These are phyloP conservation scores for Enteromius afrohamiltoni DNA, from an alignment of 2,797 vertebrate genomes.

Conservation along the genomic window DNA sequence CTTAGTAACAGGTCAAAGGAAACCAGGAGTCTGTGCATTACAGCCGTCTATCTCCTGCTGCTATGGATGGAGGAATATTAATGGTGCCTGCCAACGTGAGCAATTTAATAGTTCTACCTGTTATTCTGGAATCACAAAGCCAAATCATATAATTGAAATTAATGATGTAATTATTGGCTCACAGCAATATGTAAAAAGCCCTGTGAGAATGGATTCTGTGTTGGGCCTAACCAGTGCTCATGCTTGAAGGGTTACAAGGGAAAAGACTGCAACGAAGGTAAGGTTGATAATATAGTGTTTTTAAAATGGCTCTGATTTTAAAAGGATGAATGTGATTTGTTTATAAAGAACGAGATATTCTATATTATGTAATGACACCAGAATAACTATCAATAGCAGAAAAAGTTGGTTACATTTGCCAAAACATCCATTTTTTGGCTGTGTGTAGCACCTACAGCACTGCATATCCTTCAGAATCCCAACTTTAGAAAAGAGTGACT, in stretches of 20 bases:
- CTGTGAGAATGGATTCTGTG: conserved; percentile 72
- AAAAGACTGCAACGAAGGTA: conserved; percentile 72
- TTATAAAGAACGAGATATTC: background rate
- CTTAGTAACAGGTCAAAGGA: conserved; percentile 25
- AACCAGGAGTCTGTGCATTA: conserved; percentile 64
- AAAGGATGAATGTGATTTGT: background rate
- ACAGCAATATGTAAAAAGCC: conserved; percentile 69
- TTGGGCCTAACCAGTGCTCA: conserved; percentile 70
- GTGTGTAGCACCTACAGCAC: background rate
- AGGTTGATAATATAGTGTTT: background rate
- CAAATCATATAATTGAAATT: background rate
- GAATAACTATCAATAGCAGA: background rate
- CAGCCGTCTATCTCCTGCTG: conserved; percentile 68
- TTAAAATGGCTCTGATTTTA: background rate
- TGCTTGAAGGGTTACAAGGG: conserved; percentile 72
- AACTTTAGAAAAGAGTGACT: background rate
- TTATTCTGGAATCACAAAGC: background rate
- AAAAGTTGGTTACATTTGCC: background rate
- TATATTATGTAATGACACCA: background rate
- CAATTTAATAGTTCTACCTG: conserved; percentile 34
- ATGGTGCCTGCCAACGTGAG: conserved; percentile 73
- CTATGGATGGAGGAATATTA: conserved; percentile 73
- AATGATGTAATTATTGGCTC: background rate
- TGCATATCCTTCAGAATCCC: background rate
- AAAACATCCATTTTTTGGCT: background rate